Conservation (phyloP, 2,113 vertebrate genomes). For the Corythaeola cristata region DNA sequence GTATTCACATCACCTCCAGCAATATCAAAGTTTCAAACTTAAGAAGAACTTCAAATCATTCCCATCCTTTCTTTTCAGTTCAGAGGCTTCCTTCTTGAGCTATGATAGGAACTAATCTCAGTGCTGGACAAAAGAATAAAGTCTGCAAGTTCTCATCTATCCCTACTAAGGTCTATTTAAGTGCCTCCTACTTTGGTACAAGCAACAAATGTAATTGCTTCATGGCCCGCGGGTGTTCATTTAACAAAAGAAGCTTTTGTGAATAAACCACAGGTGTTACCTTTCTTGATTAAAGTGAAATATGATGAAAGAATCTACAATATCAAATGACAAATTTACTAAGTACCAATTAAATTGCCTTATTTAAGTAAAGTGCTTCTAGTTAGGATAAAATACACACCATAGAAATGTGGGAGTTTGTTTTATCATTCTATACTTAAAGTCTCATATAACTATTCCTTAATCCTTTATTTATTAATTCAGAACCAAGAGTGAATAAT, state of each 20-base stretch:
- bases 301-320: constrained; percentile 79
- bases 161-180: constrained; percentile 73
- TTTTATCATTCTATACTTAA: constrained; percentile 61
- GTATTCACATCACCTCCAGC: constrained; percentile 61
- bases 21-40: constrained; percentile 61
- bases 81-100: constrained; percentile 73
- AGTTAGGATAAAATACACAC: constrained; percentile 66
- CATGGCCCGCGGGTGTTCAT: constrained; percentile 77
- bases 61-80: constrained; percentile 66
- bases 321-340: constrained; percentile 77
- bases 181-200: constrained; percentile 73
- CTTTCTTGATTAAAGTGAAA: constrained; percentile 80
- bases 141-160: constrained; percentile 73
- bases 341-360: constrained; percentile 75
- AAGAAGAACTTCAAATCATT: constrained; percentile 62
- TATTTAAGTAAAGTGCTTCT: constrained; percentile 75
- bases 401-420: constrained; percentile 54
- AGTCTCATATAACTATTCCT: constrained; percentile 27
- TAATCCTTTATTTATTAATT: constrained; percentile 56
- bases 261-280: constrained; percentile 83
- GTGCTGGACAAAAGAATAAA: constrained; percentile 75
- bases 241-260: constrained; percentile 80
- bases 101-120: constrained; percentile 74
- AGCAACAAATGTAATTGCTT: constrained; percentile 84
- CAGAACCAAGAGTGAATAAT: not conserved